Evolutionary conservation across 2,888 invertebrate genomes (phyloP).

Genomic region (Petrolisthes manimaculis): DNA sequence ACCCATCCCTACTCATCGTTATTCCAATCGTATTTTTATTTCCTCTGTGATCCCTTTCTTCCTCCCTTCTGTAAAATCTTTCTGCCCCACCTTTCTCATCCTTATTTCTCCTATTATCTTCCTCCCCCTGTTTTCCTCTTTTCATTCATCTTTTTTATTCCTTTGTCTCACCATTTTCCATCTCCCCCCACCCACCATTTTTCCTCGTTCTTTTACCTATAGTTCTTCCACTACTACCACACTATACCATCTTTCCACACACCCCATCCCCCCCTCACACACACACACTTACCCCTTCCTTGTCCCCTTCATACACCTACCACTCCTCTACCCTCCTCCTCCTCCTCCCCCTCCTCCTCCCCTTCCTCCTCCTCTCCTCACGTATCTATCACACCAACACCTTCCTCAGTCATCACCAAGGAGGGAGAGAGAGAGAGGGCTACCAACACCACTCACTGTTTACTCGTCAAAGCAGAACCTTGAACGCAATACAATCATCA

Average conservation of each 20-base stretch:
- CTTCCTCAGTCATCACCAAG: background rate
- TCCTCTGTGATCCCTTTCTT: background rate
- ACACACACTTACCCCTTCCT: background rate
- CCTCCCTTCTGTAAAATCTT: background rate
- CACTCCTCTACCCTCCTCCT: background rate
- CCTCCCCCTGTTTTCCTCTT: background rate
- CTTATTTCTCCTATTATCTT: background rate
- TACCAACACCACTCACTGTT: background rate
- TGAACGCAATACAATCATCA: slow-evolving; percentile 13
- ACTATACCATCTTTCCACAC: background rate
- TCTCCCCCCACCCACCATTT: background rate
- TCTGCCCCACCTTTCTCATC: background rate
- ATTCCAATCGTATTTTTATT: background rate
- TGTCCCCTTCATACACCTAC: background rate
- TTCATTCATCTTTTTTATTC: background rate
- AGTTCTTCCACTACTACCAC: background rate
- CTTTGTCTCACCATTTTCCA: background rate
- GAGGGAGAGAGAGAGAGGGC: no score
- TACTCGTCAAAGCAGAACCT: background rate
- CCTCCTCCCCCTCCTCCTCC: no score
- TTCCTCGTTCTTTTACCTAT: background rate
- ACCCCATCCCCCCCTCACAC: background rate
- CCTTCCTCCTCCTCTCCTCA: background rate
- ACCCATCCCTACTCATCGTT: background rate
- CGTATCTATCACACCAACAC: background rate